These are phyloP conservation scores for Erebia ligea DNA, from an alignment of 2,888 invertebrate species.

Conservation along the genomic window DNA sequence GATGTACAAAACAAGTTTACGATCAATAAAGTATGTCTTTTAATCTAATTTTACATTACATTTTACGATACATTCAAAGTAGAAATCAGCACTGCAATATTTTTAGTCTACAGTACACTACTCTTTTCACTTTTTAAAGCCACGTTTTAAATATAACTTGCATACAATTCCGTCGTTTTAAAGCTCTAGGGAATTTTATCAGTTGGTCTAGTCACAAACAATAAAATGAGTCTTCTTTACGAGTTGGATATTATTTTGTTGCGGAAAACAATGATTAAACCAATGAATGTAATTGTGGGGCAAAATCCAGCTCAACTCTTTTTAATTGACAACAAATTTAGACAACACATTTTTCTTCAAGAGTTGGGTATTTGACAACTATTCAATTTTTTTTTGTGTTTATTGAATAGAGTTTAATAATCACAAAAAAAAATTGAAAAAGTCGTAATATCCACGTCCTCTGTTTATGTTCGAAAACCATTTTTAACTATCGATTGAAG, in stretches of 20 bases:
- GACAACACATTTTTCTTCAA: no score
- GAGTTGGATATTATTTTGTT: background rate
- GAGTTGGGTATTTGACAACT: no score
- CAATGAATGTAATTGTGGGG: background rate
- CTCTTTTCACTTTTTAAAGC: background rate
- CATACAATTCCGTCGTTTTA: background rate
- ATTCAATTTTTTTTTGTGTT: no score
- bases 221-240: background rate
- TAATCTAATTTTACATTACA: conserved; percentile 8
- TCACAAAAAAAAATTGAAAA: no score
- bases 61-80: background rate
- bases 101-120: background rate
- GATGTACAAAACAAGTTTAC: conserved; percentile 6
- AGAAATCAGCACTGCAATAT: conserved; percentile 1
- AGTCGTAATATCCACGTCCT: no score
- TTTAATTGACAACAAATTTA: no score
- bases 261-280: background rate
- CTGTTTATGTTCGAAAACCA: no score
- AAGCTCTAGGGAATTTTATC: background rate
- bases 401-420: no score
- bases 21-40: background rate
- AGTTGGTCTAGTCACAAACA: background rate
- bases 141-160: background rate
- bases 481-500: no score
- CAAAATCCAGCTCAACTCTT: no score